phyloP scores from a whole-genome alignment of 2,113 vertebrate species.

The Actenoides hombroni region DNA sequence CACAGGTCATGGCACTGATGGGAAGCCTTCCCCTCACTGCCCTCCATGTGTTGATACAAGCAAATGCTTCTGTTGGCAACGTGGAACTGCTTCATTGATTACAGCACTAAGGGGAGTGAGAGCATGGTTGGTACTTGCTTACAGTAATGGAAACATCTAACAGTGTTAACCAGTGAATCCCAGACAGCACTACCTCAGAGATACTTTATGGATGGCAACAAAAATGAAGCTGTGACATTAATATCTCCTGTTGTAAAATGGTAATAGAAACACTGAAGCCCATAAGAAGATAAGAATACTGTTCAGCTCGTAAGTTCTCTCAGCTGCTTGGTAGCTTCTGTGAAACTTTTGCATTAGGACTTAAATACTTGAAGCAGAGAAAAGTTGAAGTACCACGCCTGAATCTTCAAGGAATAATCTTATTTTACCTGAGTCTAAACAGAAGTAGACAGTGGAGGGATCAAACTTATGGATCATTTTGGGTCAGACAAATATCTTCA shows the following conservation, averaged over 20 bases:
- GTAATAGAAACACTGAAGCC: neutral
- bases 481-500: neutral
- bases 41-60: neutral
- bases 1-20: neutral
- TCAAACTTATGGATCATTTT: neutral
- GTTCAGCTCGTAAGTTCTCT: neutral
- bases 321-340: neutral
- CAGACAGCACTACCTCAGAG: neutral
- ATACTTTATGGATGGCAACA: neutral
- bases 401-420: neutral
- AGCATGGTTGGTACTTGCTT: neutral
- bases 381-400: neutral
- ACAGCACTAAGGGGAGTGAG: neutral
- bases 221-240: neutral
- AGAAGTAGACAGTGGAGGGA: neutral
- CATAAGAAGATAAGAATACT: neutral
- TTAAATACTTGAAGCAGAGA: neutral
- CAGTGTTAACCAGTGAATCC: neutral
- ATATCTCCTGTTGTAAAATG: neutral
- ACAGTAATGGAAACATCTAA: neutral
- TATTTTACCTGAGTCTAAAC: neutral
- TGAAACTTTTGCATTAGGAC: neutral
- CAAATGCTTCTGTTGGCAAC: neutral
- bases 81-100: neutral
- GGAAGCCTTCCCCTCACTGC: neutral